Evolutionary conservation across 1,140 invertebrate species (phyloP).

Genomic region (Catajapyx aquilonaris): DNA sequence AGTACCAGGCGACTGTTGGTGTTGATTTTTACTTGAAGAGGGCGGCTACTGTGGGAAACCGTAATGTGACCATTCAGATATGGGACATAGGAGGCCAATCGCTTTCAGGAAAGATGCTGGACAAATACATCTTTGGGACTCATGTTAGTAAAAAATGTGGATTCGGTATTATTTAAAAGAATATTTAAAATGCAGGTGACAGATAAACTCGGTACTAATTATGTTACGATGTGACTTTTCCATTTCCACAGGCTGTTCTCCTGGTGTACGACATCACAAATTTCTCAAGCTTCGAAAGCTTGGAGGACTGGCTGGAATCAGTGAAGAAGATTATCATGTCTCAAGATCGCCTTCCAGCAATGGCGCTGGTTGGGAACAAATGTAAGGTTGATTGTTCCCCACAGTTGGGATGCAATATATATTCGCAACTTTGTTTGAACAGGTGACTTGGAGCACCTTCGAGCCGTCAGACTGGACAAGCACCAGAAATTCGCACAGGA

Average conservation of each 20-base stretch:
- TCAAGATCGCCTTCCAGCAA: conserved; percentile 33
- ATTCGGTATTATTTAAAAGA: too few relatives aligned
- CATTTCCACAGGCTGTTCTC: conserved; percentile 44
- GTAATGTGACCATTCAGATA: conserved; percentile 46
- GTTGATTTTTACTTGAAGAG: conserved; percentile 59
- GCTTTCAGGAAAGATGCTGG: conserved; percentile 50
- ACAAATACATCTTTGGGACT: conserved; percentile 58
- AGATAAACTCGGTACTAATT: neutral
- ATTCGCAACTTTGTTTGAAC: conserved; percentile 11
- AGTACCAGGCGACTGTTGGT: conserved; percentile 50
- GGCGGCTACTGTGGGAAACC: conserved; percentile 38
- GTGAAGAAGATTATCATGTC: conserved; percentile 32
- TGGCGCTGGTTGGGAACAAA: conserved; percentile 71
- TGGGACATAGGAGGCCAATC: conserved; percentile 68
- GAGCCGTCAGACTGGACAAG: conserved; percentile 53
- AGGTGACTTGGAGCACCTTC: conserved; percentile 67
- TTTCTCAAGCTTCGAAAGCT: conserved; percentile 50
- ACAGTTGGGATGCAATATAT: neutral
- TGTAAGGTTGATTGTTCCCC: conserved; percentile 24
- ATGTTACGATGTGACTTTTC: too few relatives aligned
- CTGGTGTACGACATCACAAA: conserved; percentile 77
- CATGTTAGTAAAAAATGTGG: conserved; percentile 54
- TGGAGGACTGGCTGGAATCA: conserved; percentile 46
- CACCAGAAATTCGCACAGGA: conserved; percentile 57
- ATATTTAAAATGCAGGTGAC: too few relatives aligned